A percentile compares a stretch with the other conserved stretches of the same genome.
Evolutionary conservation across 2,113 vertebrate genomes (phyloP).

Genomic region (Sarotherodon lohbergeri): DNA sequence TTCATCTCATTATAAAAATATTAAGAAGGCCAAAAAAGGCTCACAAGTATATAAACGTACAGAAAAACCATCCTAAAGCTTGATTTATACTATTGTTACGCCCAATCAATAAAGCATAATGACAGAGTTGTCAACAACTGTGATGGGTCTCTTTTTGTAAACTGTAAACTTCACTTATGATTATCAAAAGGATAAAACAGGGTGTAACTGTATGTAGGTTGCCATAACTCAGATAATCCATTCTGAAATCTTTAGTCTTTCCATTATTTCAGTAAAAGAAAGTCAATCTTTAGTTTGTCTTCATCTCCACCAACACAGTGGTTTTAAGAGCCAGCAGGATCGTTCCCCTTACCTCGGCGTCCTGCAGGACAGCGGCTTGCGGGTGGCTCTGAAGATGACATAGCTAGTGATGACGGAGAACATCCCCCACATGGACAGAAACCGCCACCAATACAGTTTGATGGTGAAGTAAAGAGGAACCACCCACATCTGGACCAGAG

Average conservation of each 20-base stretch:
- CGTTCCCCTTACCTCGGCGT: conserved; percentile 21
- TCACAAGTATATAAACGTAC: not conserved
- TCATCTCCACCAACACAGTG: not conserved
- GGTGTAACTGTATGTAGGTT: rapidly evolving
- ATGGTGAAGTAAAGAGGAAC: conserved; percentile 75
- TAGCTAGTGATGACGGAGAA: conserved; percentile 71
- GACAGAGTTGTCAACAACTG: not conserved
- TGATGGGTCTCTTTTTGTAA: rapidly evolving
- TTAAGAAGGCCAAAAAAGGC: too few relatives aligned
- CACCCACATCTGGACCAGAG: conserved; percentile 73
- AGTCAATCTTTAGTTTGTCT: not conserved
- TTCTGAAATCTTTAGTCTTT: rapidly evolving
- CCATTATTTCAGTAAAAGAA: rapidly evolving
- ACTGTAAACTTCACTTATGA: rapidly evolving
- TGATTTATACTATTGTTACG: rapidly evolving
- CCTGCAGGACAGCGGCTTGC: conserved; percentile 65
- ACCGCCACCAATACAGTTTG: conserved; percentile 73
- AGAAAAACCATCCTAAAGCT: not conserved
- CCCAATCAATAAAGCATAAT: not conserved
- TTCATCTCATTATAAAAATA: too few relatives aligned
- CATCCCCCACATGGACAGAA: conserved; percentile 70
- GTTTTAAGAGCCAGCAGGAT: not conserved
- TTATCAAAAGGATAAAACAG: rapidly evolving
- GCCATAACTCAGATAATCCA: rapidly evolving
- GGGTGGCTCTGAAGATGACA: conserved; percentile 73